These are phyloP conservation scores for Rhorus exstirpatorius DNA, from an alignment of 2,888 invertebrate species.

Conservation along the genomic window DNA sequence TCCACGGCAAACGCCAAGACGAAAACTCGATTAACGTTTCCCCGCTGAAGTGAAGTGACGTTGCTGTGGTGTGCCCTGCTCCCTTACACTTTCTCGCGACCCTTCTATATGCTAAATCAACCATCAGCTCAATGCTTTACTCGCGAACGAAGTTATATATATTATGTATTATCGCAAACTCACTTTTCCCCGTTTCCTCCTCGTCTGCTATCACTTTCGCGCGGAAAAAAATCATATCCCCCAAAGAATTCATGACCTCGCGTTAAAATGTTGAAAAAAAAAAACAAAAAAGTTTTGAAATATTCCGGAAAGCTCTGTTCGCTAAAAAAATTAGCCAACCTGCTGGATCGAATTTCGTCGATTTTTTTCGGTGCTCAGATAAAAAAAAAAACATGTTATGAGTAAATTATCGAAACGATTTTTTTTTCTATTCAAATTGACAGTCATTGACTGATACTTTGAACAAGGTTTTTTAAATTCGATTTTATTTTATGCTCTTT, in stretches of 20 bases:
- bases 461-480: too few relatives aligned
- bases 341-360: too few relatives aligned
- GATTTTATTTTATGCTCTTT: too few relatives aligned
- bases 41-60: constrained; percentile 20
- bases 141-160: constrained; percentile 38
- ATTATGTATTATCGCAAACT: constrained; percentile 37
- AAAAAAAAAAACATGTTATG: too few relatives aligned
- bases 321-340: too few relatives aligned
- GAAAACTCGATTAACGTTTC: constrained; percentile 59
- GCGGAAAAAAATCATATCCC: not conserved
- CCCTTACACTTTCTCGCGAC: not conserved
- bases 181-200: not conserved
- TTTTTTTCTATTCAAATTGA: too few relatives aligned
- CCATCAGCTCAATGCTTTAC: constrained; percentile 29
- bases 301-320: not conserved
- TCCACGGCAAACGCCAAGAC: constrained; percentile 19
- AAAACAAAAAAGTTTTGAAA: not conserved
- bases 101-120: constrained; percentile 32
- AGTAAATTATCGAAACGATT: too few relatives aligned
- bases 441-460: too few relatives aligned
- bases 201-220: not conserved
- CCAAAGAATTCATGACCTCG: not conserved
- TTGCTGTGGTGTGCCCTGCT: constrained; percentile 11
- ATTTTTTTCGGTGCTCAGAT: too few relatives aligned
- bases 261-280: not conserved